A percentile compares a stretch with the other conserved stretches of the same genome.
Evolutionary conservation across 2,797 vertebrate species (phyloP).

Genomic region (Tiaroga cobitis): DNA sequence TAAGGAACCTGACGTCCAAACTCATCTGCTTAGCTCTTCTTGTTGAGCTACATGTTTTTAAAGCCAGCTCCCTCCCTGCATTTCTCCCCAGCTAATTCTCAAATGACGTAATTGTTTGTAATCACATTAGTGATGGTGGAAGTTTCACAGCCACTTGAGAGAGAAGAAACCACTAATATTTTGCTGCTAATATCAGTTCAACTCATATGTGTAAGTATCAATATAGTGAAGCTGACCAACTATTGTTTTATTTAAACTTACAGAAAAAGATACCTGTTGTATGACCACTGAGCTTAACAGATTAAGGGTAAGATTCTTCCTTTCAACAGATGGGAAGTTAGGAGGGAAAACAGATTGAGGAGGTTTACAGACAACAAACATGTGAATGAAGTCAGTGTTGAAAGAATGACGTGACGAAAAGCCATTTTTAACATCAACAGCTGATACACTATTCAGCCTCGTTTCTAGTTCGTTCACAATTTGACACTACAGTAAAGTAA

Average conservation of each 20-base stretch:
- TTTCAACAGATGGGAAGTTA: constrained; percentile 45
- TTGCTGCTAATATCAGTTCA: not conserved
- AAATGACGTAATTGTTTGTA: constrained; percentile 52
- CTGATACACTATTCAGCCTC: not conserved
- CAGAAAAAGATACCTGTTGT: not conserved
- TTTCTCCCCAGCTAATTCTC: constrained; percentile 47
- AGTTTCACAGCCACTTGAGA: constrained; percentile 36
- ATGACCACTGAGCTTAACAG: constrained; percentile 5
- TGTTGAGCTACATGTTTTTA: constrained; percentile 30
- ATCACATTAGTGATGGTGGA: constrained; percentile 50
- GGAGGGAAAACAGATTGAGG: constrained; percentile 20
- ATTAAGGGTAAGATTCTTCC: constrained; percentile 39
- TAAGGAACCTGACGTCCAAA: not conserved
- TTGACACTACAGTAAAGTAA: not conserved
- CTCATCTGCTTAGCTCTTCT: not conserved
- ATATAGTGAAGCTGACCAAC: not conserved
- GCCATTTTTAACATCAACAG: constrained; percentile 21
- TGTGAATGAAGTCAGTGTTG: constrained; percentile 28
- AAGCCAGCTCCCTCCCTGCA: constrained; percentile 8
- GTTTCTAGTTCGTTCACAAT: constrained; percentile 16
- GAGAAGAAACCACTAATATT: not conserved
- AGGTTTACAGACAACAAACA: constrained; percentile 28
- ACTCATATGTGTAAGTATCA: not conserved
- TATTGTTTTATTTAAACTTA: not conserved
- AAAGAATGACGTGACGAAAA: constrained; percentile 10